A percentile compares a stretch with the other conserved stretches of the same genome.
phyloP scores from a whole-genome alignment of 2,888 invertebrate species.

The Heliconius ethilla region DNA sequence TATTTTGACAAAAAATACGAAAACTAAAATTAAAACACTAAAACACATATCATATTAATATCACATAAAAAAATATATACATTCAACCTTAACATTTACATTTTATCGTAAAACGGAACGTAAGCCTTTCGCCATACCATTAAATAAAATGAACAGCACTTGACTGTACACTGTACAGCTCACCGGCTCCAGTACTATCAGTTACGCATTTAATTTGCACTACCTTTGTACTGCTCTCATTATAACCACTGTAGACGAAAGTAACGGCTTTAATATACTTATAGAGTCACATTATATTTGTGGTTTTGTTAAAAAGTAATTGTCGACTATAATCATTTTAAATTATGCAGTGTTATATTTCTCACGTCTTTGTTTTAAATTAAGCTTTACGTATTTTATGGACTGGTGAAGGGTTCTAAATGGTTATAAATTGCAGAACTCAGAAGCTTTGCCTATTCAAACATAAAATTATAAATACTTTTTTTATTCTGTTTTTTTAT shows the following conservation, averaged over 20 bases:
- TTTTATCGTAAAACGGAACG: slow-evolving; percentile 33
- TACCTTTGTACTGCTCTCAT: slow-evolving; percentile 30
- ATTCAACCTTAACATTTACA: slow-evolving; percentile 22
- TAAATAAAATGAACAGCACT: slow-evolving; percentile 39
- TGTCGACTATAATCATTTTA: slow-evolving; percentile 17
- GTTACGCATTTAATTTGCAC: slow-evolving; percentile 37
- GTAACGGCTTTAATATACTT: slow-evolving; percentile 19
- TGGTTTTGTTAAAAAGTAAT: slow-evolving; percentile 19
- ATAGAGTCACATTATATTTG: slow-evolving; percentile 14
- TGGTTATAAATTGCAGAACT: neutral
- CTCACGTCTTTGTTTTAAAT: slow-evolving; percentile 18
- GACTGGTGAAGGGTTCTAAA: neutral
- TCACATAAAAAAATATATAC: slow-evolving; percentile 1
- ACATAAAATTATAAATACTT: neutral
- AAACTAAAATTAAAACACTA: neutral
- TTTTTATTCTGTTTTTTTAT: neutral
- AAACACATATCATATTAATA: neutral
- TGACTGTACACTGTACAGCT: slow-evolving; percentile 29
- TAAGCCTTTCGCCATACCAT: slow-evolving; percentile 33
- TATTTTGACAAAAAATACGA: no score
- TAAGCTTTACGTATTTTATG: slow-evolving; percentile 1
- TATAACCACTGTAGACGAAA: slow-evolving; percentile 26
- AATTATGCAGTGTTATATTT: slow-evolving; percentile 23
- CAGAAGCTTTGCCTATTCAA: no score
- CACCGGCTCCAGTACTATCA: slow-evolving; percentile 36